A percentile compares a stretch with the other conserved stretches of the same genome.
These are phyloP conservation scores for Catocala fraxini DNA, from an alignment of 2,888 invertebrate genomes.

Conservation along the genomic window DNA sequence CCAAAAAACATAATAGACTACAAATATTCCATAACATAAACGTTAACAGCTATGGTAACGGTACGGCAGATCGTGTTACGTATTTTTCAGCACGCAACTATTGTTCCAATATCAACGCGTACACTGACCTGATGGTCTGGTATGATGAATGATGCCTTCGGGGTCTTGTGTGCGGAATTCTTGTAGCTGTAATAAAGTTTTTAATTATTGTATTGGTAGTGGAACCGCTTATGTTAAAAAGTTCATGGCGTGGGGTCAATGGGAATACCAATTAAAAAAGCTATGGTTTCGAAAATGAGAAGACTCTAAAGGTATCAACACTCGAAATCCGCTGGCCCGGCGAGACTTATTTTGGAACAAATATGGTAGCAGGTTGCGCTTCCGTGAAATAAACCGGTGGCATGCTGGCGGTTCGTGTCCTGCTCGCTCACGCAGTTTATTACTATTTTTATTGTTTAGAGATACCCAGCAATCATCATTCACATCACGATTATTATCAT, in stretches of 20 bases:
- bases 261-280: too few relatives aligned
- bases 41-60: constrained; percentile 41
- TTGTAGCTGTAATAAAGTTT: constrained; percentile 10
- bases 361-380: too few relatives aligned
- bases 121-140: constrained; percentile 31
- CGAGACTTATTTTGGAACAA: too few relatives aligned
- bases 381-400: too few relatives aligned
- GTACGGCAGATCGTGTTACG: constrained; percentile 43
- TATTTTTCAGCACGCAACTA: constrained; percentile 54
- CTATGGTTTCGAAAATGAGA: too few relatives aligned
- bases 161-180: constrained; percentile 4
- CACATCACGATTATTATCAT: too few relatives aligned
- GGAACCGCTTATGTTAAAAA: constrained; percentile 1
- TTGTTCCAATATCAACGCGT: constrained; percentile 29
- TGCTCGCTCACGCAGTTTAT: too few relatives aligned
- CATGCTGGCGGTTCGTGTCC: too few relatives aligned
- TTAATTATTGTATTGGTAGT: constrained; percentile 12
- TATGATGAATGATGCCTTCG: constrained; percentile 14
- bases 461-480: too few relatives aligned
- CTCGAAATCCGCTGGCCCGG: too few relatives aligned
- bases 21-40: constrained; percentile 31
- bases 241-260: constrained; percentile 8
- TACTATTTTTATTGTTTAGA: too few relatives aligned
- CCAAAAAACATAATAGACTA: constrained; percentile 2
- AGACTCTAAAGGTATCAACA: too few relatives aligned